Evolutionary conservation across 2,797 vertebrate genomes (phyloP).

Genomic region (Myotis daubentonii): DNA sequence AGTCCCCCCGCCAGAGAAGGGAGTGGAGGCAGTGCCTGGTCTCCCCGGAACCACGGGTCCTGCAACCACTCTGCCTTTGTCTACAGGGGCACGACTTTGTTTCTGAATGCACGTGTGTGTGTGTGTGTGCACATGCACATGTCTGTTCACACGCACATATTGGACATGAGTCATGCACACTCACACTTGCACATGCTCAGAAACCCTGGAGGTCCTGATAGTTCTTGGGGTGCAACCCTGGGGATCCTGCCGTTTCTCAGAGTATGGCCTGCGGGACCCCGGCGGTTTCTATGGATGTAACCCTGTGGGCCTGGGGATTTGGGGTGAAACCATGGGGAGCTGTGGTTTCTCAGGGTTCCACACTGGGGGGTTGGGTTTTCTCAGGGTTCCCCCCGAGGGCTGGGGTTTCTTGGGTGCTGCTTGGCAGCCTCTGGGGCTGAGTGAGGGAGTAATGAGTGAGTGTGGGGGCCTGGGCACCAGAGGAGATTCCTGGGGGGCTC

Average conservation of each 20-base stretch:
- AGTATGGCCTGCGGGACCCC: neutral
- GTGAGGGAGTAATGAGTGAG: too few species aligned
- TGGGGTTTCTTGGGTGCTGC: neutral
- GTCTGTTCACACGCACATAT: too few species aligned
- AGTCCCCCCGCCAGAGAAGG: too few species aligned
- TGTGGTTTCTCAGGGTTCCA: neutral
- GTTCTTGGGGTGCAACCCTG: neutral
- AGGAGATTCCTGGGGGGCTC: neutral
- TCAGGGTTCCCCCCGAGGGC: neutral
- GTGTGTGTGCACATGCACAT: too few species aligned
- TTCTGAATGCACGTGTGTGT: too few species aligned
- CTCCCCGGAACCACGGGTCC: too few species aligned
- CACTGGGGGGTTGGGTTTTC: neutral
- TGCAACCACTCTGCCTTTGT: too few species aligned
- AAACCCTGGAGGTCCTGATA: neutral
- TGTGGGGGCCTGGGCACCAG: rapidly evolving
- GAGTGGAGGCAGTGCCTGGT: too few species aligned
- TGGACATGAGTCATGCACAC: too few species aligned
- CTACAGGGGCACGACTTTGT: too few species aligned
- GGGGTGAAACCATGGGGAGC: neutral
- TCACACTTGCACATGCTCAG: too few species aligned
- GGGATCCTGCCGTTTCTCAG: neutral
- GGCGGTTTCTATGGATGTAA: neutral
- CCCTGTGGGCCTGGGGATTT: neutral
- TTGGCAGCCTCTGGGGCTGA: neutral